Evolutionary conservation across 2,113 vertebrate species (phyloP), one percentile per base, ranked within the genome.

Genomic region (Ailuropoda melanoleuca): DNA sequence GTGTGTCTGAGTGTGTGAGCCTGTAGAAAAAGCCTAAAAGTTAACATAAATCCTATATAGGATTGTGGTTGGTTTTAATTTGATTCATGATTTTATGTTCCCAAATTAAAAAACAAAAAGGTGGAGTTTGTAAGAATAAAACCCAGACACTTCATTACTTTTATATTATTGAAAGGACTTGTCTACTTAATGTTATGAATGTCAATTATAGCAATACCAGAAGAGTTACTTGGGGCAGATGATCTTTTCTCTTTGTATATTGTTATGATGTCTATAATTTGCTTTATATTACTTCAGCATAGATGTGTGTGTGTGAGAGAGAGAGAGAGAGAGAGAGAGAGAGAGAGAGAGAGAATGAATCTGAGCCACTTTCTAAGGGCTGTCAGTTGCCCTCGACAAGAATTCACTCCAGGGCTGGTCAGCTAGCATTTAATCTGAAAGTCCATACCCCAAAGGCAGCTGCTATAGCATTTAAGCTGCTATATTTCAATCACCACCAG

Each of bases 161-260:
- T 89, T 93, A 55, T 62, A 58, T 95, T 64, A 93, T 82, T 96
- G 81, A 77, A 74, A n/a, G 72, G 29, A 55, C 7, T 24, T 95
- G 92, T 92, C 83, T 72, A 43, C 2, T 83, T 86, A 78, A 68
- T 82, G 34, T 56, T 62, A 56, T 72, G 31, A 48, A 88, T 53
- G 72, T 88, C 58, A 91, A 55, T 88, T 58, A 82, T 14, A 87
- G 50, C 19, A 39, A 55, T 34, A 70, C 37, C n/a, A 55, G 48
- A 93, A 58, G 92, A 83, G 89, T 72, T 74, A 62, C 53, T 88
- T 96, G 37, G 29, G 50, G 72, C 29, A 13, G 29, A 74, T 74
- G 24, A 14, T 89, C 39, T 26, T 95, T 92, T 26, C 70, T 82
- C 31, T 46, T 72, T 66, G 31, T 68, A 39, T 58, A 64, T 82